Evolutionary conservation across 2,797 vertebrate species (phyloP).

Genomic region (Gobio occitaniae): DNA sequence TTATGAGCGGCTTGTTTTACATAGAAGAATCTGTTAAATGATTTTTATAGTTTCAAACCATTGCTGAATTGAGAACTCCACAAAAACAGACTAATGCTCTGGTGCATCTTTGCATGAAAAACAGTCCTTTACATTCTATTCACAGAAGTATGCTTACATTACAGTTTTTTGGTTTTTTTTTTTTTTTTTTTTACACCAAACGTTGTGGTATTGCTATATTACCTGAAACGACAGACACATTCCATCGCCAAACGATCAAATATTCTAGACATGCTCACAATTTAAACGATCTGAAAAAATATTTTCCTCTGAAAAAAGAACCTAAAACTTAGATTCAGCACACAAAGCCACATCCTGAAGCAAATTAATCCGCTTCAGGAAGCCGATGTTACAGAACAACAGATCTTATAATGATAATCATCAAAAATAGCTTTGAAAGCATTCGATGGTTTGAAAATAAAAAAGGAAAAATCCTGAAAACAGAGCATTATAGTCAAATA

Average conservation of each 20-base stretch:
- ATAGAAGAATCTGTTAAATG: constrained; percentile 18
- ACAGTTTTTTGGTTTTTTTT: neutral
- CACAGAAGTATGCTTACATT: constrained; percentile 30
- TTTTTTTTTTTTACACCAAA: neutral
- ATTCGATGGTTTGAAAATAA: neutral
- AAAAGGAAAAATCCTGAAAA: neutral
- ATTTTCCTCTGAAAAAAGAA: constrained; percentile 3
- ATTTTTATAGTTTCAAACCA: constrained; percentile 12
- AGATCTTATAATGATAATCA: neutral
- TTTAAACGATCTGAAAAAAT: neutral
- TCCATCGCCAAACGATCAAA: constrained; percentile 3
- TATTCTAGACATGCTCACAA: constrained; percentile 36
- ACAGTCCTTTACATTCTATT: constrained; percentile 37
- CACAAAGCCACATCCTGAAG: constrained; percentile 2
- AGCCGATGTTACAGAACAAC: neutral
- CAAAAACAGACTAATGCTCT: constrained; percentile 27
- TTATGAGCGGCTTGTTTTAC: neutral
- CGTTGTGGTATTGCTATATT: constrained; percentile 56
- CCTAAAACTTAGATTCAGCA: neutral
- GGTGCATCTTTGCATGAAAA: constrained; percentile 28
- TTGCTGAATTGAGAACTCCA: constrained; percentile 19
- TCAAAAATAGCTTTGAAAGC: constrained; percentile 4
- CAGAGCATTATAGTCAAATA: neutral
- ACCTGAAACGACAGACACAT: constrained; percentile 23
- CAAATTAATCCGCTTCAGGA: neutral